A percentile compares a stretch with the other conserved stretches of the same genome.
Conservation (phyloP, 2,113 vertebrate species). For the Salvelinus sp. region DNA sequence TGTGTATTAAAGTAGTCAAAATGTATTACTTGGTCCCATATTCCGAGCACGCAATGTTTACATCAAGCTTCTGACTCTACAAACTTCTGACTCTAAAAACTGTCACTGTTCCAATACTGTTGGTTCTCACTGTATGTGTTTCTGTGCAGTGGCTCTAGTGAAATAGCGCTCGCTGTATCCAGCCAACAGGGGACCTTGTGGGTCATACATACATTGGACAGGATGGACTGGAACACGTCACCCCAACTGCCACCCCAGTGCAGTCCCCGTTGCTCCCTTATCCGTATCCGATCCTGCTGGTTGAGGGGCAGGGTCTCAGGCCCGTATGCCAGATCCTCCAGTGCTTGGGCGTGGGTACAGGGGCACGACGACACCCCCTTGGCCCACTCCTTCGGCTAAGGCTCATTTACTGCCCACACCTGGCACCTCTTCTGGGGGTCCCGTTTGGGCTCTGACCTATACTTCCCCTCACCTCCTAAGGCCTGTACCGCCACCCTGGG, state of each 20-base stretch:
- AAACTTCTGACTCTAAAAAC: too few relatives aligned
- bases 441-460: slow-evolving; percentile 54
- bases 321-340: slow-evolving; percentile 70
- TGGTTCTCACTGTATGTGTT: slow-evolving; percentile 54
- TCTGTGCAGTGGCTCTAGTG: slow-evolving; percentile 52
- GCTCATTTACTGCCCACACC: slow-evolving; percentile 70
- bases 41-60: too few relatives aligned
- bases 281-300: slow-evolving; percentile 17
- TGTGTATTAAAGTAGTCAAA: too few relatives aligned
- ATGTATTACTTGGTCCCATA: too few relatives aligned
- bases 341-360: slow-evolving; percentile 71
- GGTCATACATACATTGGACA: slow-evolving; percentile 77
- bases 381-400: slow-evolving; percentile 66
- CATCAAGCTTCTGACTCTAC: too few relatives aligned
- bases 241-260: slow-evolving; percentile 64
- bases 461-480: slow-evolving; percentile 68
- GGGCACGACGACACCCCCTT: slow-evolving; percentile 66
- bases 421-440: slow-evolving; percentile 68
- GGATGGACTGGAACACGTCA: slow-evolving; percentile 68
- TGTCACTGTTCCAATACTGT: too few relatives aligned
- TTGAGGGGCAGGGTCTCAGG: slow-evolving; percentile 55
- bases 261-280: slow-evolving; percentile 57
- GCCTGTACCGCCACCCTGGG: slow-evolving; percentile 72
- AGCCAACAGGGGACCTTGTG: slow-evolving; percentile 71
- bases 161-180: slow-evolving; percentile 79